phyloP scores from a whole-genome alignment of 2,888 invertebrate species.

The Parthenolecanium corni region DNA sequence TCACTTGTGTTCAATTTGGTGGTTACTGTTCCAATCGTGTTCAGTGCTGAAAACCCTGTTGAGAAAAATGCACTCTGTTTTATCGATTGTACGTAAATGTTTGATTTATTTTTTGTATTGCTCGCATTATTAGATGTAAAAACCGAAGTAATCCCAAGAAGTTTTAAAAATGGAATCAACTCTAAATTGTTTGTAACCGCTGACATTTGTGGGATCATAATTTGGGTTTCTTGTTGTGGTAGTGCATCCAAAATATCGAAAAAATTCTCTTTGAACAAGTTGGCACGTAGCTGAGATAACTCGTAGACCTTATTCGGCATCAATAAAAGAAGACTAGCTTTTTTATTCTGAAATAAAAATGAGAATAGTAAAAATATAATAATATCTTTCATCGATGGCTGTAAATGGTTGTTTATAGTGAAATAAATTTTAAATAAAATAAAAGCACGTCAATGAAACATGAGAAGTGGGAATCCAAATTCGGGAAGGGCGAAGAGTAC shows the following conservation, averaged over 20 bases:
- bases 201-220: constrained; percentile 36
- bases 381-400: too few relatives aligned
- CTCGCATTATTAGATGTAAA: constrained; percentile 32
- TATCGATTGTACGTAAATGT: constrained; percentile 33
- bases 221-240: constrained; percentile 34
- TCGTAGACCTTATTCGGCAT: constrained; percentile 34
- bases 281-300: constrained; percentile 16
- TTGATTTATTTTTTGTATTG: constrained; percentile 10
- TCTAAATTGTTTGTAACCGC: constrained; percentile 35
- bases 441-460: not conserved
- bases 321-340: constrained; percentile 35
- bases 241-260: constrained; percentile 33
- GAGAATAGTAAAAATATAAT: too few relatives aligned
- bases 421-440: too few relatives aligned
- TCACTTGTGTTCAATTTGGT: constrained; percentile 31
- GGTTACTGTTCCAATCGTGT: constrained; percentile 36
- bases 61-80: constrained; percentile 37
- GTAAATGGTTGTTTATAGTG: too few relatives aligned
- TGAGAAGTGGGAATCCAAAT: too few relatives aligned
- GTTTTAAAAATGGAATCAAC: constrained; percentile 34
- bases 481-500: too few relatives aligned
- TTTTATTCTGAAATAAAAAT: constrained; percentile 33
- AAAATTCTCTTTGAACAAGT: constrained; percentile 32
- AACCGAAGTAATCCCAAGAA: constrained; percentile 34
- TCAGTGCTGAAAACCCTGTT: constrained; percentile 37